Conservation (phyloP, 2,888 invertebrate genomes). For the Hedya salicella region DNA sequence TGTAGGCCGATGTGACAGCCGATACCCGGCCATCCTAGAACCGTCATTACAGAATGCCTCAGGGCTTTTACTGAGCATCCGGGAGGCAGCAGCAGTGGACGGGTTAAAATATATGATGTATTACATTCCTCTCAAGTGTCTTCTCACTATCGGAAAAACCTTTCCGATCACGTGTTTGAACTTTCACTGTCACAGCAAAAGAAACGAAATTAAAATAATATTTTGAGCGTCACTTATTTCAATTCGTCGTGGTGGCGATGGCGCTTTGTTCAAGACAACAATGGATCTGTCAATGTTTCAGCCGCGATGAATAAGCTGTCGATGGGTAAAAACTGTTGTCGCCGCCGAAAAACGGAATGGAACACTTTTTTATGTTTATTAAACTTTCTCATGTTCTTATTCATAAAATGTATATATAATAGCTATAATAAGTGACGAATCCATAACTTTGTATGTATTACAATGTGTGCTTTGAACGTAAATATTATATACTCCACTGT, state of each 20-base stretch:
- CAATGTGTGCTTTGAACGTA: too few relatives aligned
- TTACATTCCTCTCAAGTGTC: conserved; percentile 12
- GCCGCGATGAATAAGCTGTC: conserved; percentile 60
- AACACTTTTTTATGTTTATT: background rate
- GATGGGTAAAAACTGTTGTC: conserved; percentile 38
- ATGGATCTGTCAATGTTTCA: conserved; percentile 80
- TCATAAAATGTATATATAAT: background rate
- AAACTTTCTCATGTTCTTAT: background rate
- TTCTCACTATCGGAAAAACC: conserved; percentile 15
- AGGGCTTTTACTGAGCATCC: conserved; percentile 34
- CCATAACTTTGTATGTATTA: too few relatives aligned
- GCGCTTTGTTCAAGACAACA: conserved; percentile 73
- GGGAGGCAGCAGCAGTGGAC: background rate
- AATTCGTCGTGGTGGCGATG: conserved; percentile 60
- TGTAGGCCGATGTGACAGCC: conserved; percentile 4
- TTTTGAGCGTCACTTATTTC: conserved; percentile 50
- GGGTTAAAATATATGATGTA: conserved; percentile 30
- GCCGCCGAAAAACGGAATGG: conserved; percentile 35
- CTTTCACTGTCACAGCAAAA: background rate
- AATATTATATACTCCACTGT: too few relatives aligned
- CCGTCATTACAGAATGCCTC: conserved; percentile 29
- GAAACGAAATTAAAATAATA: conserved; percentile 25
- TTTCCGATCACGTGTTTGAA: background rate
- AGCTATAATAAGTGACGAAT: too few relatives aligned
- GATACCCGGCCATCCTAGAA: conserved; percentile 21